Base-by-base conservation (phyloP, 1,140 invertebrate species). In the Zaprionus ornatus region DNA sequence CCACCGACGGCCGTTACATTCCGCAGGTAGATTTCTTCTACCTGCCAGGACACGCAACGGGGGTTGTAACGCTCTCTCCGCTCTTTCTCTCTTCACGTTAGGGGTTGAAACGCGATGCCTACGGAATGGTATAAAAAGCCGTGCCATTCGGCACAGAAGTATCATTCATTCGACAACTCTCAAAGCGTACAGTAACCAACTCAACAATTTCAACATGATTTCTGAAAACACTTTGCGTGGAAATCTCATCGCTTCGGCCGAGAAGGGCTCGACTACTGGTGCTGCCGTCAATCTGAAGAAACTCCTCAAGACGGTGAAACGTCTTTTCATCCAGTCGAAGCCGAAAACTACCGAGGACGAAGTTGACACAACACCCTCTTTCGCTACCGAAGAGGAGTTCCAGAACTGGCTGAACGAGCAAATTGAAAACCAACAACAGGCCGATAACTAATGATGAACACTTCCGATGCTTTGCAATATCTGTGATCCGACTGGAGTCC, bases 331-430 rank as follows among this genome's bases (percentile, higher is more conserved):
- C 13, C 29, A 60, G 21, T 66, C 73, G 1, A 82, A 78, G 45
- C 13, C 65, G 7, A 32, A 75, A 17, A 48, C 19, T n/a, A 10
- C 17, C 10, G 32, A 32, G 19, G 66, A 57, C 7, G 42, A 67
- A 19, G 50, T 45, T 27, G 37, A 21, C 15, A n/a, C 23, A 17
- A 35, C 17, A 17, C 37, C 81, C 23, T 57, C 69, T 25, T 82
- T 73, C 60, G 19, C 48, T 19, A 71, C 76, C 42, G 86, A 87
- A 29, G 88, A 91, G 68, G 88, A 91, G 50, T 79, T 87, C 60
- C 82, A 91, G 40, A 91, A 91, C 45, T 91, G 80, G 80, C 62
- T 91, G 23, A 91, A 91, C 69, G 88, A 91, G 57, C 78, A 84
- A 78, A 23, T 87, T 12, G 87, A 91, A 59, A 17, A 50, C 29